Conservation (phyloP, 1,140 invertebrate species). For the Mercenaria mercenaria region DNA sequence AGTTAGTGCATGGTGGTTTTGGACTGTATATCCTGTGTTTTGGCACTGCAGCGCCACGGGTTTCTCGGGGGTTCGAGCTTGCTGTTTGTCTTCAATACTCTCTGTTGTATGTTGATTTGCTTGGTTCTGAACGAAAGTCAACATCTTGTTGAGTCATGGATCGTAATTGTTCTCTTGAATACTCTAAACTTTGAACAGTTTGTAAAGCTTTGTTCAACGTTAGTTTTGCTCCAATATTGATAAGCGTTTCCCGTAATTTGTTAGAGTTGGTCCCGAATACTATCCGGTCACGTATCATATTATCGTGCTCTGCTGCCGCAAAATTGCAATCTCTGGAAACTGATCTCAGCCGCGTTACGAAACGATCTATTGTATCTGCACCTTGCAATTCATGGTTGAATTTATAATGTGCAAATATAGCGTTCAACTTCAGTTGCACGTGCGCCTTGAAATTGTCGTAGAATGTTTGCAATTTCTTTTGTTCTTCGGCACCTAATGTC, state of each 20-base stretch:
- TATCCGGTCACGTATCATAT: constrained; percentile 11
- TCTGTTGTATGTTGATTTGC: not conserved
- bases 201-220: constrained; percentile 36
- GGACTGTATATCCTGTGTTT: not conserved
- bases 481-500: not conserved
- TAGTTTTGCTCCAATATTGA: not conserved
- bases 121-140: not conserved
- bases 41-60: not conserved
- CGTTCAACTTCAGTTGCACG: constrained; percentile 24
- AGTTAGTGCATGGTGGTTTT: not conserved
- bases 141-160: not conserved
- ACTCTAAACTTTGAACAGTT: constrained; percentile 29
- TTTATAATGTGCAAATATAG: not conserved
- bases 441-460: not conserved
- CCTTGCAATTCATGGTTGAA: constrained; percentile 22
- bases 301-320: not conserved
- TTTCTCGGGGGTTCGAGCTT: not conserved
- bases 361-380: not conserved
- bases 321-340: not conserved
- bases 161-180: not conserved
- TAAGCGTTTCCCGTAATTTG: not conserved
- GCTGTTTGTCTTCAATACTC: not conserved
- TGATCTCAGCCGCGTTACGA: not conserved
- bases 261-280: not conserved
- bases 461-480: not conserved